Conservation (phyloP, 2,888 invertebrate genomes). For the Drosophila mayaguana region DNA sequence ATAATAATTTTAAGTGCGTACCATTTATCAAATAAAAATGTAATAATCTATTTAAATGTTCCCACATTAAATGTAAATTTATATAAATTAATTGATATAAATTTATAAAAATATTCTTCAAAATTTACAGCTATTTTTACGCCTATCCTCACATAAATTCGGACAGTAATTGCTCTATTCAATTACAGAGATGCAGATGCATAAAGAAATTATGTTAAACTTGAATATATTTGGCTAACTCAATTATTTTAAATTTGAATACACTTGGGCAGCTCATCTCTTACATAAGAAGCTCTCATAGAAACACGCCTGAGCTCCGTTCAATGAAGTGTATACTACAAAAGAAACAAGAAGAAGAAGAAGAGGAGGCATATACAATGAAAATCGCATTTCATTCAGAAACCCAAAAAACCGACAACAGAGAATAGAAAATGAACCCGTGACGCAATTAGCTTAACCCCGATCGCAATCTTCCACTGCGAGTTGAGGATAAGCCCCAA, state of each 20-base stretch:
- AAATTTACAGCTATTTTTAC: neutral
- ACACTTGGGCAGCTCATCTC: neutral
- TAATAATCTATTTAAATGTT: too few relatives aligned
- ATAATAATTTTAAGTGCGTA: too few relatives aligned
- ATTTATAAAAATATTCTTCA: too few relatives aligned
- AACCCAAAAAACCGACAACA: neutral
- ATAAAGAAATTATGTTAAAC: too few relatives aligned
- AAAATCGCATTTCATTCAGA: constrained; percentile 45
- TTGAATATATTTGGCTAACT: neutral
- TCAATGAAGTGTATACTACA: neutral
- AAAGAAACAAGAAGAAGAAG: neutral
- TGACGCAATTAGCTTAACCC: constrained; percentile 38
- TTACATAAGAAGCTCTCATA: neutral
- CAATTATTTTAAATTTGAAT: neutral
- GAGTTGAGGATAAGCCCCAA: constrained; percentile 19
- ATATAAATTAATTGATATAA: too few relatives aligned
- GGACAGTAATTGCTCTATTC: too few relatives aligned
- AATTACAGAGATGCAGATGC: too few relatives aligned
- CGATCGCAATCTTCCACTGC: neutral
- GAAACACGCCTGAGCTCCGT: too few relatives aligned
- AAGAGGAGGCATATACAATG: constrained; percentile 7
- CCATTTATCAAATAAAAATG: too few relatives aligned
- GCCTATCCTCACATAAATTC: neutral
- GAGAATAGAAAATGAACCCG: constrained; percentile 6
- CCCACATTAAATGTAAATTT: too few relatives aligned